Evolutionary conservation across 1,140 invertebrate species (phyloP), one percentile per base, ranked within the genome.

Genomic region (Orchestia grillus): DNA sequence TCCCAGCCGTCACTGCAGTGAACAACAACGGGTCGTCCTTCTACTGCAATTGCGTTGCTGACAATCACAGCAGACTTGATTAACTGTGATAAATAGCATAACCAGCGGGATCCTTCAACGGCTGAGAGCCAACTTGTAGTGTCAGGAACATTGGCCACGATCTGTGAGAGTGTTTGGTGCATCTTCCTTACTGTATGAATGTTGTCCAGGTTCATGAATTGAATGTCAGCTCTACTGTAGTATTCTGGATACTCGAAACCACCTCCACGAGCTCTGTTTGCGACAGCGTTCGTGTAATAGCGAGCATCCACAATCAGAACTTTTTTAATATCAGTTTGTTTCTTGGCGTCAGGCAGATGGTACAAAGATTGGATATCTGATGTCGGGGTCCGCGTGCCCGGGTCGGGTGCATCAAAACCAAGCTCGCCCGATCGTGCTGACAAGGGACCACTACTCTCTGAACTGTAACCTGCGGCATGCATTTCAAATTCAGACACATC

Each of bases 1-100:
- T 99, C 99, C 99, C 99, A 99, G 16, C 99, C 99, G 98, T 99
- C 99, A 3, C 99, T 99, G 97, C 99, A 99, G 97, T 99, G 99
- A 0, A 99, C 99, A 95, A 99, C 98, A 77, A 99, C 99, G 44
- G 99, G 99, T 53, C 99, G 98, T 96, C 98, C 99, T 96, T 99
- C 98, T 53, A 98, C 98, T 96, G 98, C 98, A 87, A 99, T 98
- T 0, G 99, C 98, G 95, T 98, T 98, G 0, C 98, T 98, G 44
- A 99, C 98, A 11, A 98, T 98, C 44, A 98, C 98, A 0, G 99
- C 98, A 44, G 99, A 98, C 96, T 98, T 98, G 96, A 99, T 97
- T 53, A 99, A 97, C 16, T 98, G 98, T 19, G 98, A 98, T 97
- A 99, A 98, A 97, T 99, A 98, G 97, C 99, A 98, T 96, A 99